Percentiles rank a stretch among this genome's conserved stretches.
Conservation (phyloP, 2,888 invertebrate species). For the Euplexia lucipara region DNA sequence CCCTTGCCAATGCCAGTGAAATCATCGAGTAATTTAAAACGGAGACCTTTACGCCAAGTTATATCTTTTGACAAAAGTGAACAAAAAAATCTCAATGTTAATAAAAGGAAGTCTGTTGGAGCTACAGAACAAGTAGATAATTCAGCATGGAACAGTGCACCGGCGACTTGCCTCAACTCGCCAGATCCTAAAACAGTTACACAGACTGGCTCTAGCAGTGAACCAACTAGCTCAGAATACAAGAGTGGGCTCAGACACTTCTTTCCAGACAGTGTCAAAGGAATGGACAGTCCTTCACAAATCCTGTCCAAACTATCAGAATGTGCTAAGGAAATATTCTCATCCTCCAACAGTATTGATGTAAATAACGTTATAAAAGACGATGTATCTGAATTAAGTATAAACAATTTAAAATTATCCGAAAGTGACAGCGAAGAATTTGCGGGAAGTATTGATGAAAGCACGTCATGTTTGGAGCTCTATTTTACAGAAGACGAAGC, state of each 20-base stretch:
- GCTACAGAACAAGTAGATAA: constrained; percentile 68
- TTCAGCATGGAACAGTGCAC: constrained; percentile 90
- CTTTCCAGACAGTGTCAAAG: constrained; percentile 87
- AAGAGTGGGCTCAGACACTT: constrained; percentile 84
- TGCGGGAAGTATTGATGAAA: constrained; percentile 87
- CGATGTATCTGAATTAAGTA: constrained; percentile 84
- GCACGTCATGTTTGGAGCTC: constrained; percentile 87
- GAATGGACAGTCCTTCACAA: constrained; percentile 87
- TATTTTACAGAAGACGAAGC: constrained; percentile 88
- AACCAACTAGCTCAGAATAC: constrained; percentile 86
- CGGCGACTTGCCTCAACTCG: constrained; percentile 92
- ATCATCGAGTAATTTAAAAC: constrained; percentile 81
- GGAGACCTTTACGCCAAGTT: constrained; percentile 86
- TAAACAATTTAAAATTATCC: constrained; percentile 85
- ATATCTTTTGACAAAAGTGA: constrained; percentile 89
- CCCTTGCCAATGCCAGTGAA: constrained; percentile 92
- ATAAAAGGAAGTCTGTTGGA: constrained; percentile 68
- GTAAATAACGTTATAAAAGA: constrained; percentile 81
- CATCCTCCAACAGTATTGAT: constrained; percentile 86
- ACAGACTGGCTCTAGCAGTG: constrained; percentile 82
- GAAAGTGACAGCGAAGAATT: constrained; percentile 89
- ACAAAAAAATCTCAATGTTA: constrained; percentile 65
- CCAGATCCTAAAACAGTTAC: constrained; percentile 84
- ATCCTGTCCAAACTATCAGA: constrained; percentile 86
- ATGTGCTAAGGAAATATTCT: constrained; percentile 89